Percentiles rank a stretch among this genome's conserved stretches.
phyloP scores from a whole-genome alignment of 2,888 invertebrate species.

The Agrilus biguttatus region DNA sequence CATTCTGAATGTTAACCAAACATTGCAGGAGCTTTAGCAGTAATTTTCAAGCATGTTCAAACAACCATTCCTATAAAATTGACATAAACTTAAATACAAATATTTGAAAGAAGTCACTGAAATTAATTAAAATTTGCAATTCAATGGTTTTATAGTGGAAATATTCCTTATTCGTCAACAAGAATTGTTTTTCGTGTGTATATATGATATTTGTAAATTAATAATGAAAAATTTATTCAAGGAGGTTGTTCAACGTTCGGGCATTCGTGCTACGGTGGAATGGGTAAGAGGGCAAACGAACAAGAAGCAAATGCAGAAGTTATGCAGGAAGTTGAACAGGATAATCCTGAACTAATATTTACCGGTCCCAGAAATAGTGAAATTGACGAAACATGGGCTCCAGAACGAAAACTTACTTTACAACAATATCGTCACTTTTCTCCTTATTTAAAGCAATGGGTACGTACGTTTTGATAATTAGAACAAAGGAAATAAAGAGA shows the following conservation, averaged over 20 bases:
- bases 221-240: constrained; percentile 23
- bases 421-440: constrained; percentile 22
- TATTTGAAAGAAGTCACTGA: no score
- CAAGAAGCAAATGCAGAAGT: constrained; percentile 24
- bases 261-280: constrained; percentile 62
- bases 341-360: constrained; percentile 17
- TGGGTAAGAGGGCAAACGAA: constrained; percentile 46
- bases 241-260: constrained; percentile 60
- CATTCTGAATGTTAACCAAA: no score
- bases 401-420: constrained; percentile 8
- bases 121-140: no score
- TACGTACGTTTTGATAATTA: constrained; percentile 15
- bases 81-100: no score
- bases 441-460: constrained; percentile 32
- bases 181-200: no score
- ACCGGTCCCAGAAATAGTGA: constrained; percentile 18
- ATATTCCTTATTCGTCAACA: no score
- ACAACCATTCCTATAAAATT: no score
- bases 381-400: constrained; percentile 11
- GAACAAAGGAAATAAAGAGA: no score
- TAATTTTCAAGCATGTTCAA: no score
- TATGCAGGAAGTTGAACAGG: constrained; percentile 16
- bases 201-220: no score
- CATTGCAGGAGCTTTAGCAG: no score
- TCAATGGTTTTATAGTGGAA: no score